These are phyloP conservation scores for Balanococcus diminutus DNA, from an alignment of 2,888 invertebrate genomes.

Conservation along the genomic window DNA sequence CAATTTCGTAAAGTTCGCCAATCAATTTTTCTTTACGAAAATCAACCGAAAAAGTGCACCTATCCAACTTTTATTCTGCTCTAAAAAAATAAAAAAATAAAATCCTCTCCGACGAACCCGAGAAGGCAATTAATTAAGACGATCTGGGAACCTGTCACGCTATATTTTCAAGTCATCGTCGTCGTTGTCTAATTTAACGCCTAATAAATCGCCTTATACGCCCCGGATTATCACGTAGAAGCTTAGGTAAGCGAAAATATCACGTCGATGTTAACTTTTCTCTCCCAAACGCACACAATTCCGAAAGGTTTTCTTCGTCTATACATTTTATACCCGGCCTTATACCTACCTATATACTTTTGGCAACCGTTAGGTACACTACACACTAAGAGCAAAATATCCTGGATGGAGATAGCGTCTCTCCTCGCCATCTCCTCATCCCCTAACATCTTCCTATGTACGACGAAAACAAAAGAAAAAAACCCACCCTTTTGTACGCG, in stretches of 20 bases:
- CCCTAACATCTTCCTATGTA: too few species aligned
- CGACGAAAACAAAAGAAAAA: not conserved
- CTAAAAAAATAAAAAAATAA: too few species aligned
- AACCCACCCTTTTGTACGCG: not conserved
- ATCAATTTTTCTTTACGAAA: too few species aligned
- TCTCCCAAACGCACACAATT: too few species aligned
- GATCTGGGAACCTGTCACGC: too few species aligned
- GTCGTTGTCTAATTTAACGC: not conserved
- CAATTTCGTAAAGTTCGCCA: too few species aligned
- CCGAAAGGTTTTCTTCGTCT: too few species aligned
- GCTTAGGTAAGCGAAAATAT: not conserved
- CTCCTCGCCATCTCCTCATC: not conserved
- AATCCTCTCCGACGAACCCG: too few species aligned
- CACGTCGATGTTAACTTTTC: not conserved
- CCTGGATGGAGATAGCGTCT: not conserved
- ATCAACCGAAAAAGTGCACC: too few species aligned
- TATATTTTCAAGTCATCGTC: not conserved
- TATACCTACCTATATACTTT: not conserved
- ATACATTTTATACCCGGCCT: too few species aligned
- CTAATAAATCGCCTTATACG: not conserved
- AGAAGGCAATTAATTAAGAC: too few species aligned
- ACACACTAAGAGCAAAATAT: not conserved
- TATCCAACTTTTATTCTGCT: too few species aligned
- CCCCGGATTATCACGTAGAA: not conserved
- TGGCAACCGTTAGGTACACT: not conserved